A percentile compares a stretch with the other conserved stretches of the same genome.
These are phyloP conservation scores for Nymphalis polychloros DNA, from an alignment of 2,888 invertebrate species.

Conservation along the genomic window DNA sequence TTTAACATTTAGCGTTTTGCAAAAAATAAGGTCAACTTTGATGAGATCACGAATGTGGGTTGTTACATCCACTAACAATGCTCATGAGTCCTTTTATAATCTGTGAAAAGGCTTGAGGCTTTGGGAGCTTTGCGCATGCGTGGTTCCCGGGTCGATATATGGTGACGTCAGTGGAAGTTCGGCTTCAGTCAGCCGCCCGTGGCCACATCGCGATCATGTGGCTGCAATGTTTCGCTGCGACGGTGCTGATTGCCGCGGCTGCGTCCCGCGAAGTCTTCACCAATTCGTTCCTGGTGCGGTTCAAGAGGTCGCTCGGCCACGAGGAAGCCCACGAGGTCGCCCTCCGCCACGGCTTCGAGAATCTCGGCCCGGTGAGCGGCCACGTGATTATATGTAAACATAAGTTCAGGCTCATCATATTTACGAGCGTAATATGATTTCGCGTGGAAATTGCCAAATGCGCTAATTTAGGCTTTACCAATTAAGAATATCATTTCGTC, in stretches of 20 bases:
- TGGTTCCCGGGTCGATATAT: conserved; percentile 65
- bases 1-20: conserved; percentile 8
- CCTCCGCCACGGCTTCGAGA: conserved; percentile 94
- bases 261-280: conserved; percentile 90
- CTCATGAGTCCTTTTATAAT: conserved; percentile 60
- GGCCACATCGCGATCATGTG: conserved; percentile 74
- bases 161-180: conserved; percentile 70
- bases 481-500: conserved; percentile 13
- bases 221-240: conserved; percentile 72
- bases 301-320: conserved; percentile 89
- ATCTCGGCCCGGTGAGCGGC: conserved; percentile 94
- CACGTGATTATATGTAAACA: conserved; percentile 79
- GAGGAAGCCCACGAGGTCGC: conserved; percentile 91
- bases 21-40: conserved; percentile 37
- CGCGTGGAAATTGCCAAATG: conserved; percentile 28
- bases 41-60: conserved; percentile 44
- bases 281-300: conserved; percentile 96
- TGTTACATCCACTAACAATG: conserved; percentile 52
- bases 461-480: conserved; percentile 5
- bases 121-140: conserved; percentile 63
- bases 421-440: conserved; percentile 30
- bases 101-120: conserved; percentile 48
- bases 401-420: conserved; percentile 46
- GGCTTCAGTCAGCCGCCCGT: conserved; percentile 74
- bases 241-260: conserved; percentile 67